These are phyloP conservation scores for Acanthiza pusilla DNA, from an alignment of 2,797 vertebrate genomes.

Conservation along the genomic window DNA sequence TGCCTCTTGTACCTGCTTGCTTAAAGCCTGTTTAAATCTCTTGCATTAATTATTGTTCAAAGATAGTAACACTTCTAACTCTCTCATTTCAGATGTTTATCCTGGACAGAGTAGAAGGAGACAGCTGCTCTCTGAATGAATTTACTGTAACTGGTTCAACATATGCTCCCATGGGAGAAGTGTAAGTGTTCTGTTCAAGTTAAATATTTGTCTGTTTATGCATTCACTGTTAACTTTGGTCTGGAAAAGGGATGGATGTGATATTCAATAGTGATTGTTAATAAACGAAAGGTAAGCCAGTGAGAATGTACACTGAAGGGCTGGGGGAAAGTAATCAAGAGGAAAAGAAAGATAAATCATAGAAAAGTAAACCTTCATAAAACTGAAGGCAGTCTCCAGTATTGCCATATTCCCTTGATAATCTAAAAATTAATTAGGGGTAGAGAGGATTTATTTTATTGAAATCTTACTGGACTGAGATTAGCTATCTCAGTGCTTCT, in stretches of 20 bases:
- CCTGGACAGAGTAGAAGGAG: slow-evolving; percentile 86
- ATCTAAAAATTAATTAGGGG: background rate
- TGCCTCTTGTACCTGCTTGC: background rate
- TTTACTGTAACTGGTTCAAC: slow-evolving; percentile 97
- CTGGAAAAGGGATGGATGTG: background rate
- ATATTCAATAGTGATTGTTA: background rate
- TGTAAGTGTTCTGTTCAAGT: slow-evolving; percentile 81
- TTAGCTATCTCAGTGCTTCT: background rate
- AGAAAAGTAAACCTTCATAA: background rate
- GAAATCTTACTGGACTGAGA: background rate
- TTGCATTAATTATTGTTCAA: background rate
- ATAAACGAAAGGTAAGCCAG: background rate
- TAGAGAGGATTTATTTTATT: background rate
- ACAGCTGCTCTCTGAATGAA: slow-evolving; percentile 88
- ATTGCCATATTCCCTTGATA: background rate
- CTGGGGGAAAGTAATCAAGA: background rate
- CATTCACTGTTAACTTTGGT: background rate
- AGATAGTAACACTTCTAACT: background rate
- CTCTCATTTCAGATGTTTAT: slow-evolving; percentile 87
- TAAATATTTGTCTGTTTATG: background rate
- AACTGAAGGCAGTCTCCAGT: background rate
- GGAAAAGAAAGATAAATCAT: background rate
- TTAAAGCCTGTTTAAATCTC: background rate
- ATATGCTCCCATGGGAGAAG: slow-evolving; percentile 93
- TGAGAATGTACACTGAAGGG: background rate